Evolutionary conservation across 2,797 vertebrate species (phyloP), one percentile per base, ranked within the genome.

Genomic region (Gambusia yucatana): DNA sequence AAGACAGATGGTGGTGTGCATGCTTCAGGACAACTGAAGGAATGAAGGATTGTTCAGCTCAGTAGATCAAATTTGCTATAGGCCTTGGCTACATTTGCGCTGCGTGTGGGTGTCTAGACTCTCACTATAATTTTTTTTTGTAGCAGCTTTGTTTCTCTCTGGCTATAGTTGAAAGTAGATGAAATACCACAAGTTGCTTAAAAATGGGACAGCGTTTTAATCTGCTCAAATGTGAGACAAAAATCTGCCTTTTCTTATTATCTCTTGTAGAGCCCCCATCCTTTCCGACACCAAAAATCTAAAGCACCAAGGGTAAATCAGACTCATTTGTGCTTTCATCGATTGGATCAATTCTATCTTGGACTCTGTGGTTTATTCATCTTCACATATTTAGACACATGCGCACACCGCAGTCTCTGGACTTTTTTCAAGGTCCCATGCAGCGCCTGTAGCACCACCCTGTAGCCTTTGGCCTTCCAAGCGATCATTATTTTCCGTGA

Each of bases 11-110:
- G 92, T 94, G 85, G 89, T 87, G 92, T 94, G 93, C 93, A 94
- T 93, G 94, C 93, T 93, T 95, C 92, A 86, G 93, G 93, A 95
- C 91, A 86, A 94, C 91, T 83, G 84, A 90, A 96, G 94, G 95
- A 95, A 96, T 96, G 93, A 96, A 92, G 92, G 95, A 95, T 94
- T 93, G 88, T 95, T 96, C 92, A 94, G 94, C 95, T 94, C 94
- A 67, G 94, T 95, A 95, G 94, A 96, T 96, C 96, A 96, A 93
- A 95, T 95, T 93, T 92, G 91, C 92, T 94, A 93, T 91, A 91
- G 92, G 94, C 93, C 93, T 94, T 91, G 85, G 90, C 92, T 94
- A 88, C 88, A 72, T 90, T 95, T 93, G 94, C 94, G 93, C 92
- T 91, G 92, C 69, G 82, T 86, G 88, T 91, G 89, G 92, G 92